Conservation (phyloP, 1,140 invertebrate genomes). For the Palaemon carinicauda region DNA sequence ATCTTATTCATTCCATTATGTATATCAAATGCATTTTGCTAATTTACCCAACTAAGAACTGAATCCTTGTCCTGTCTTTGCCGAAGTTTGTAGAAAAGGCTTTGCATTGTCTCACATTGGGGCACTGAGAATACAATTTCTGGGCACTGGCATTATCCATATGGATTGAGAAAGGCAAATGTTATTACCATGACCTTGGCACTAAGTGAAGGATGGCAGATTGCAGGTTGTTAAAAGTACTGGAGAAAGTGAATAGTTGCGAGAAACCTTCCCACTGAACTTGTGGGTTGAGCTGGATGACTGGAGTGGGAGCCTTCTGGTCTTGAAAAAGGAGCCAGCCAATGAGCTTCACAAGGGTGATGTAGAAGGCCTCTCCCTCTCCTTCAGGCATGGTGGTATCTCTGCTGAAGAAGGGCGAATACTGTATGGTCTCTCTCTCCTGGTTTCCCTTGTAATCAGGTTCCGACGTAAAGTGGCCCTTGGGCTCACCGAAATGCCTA, state of each 20-base stretch:
- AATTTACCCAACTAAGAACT: too few relatives aligned
- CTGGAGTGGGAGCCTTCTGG: constrained; percentile 9
- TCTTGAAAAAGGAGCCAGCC: neutral
- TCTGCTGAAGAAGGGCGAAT: neutral
- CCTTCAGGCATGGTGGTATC: neutral
- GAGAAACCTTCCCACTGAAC: neutral
- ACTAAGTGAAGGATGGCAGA: neutral
- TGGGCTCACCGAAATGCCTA: too few relatives aligned
- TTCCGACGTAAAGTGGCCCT: too few relatives aligned
- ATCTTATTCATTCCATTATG: too few relatives aligned
- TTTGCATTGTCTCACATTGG: neutral
- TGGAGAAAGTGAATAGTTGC: neutral
- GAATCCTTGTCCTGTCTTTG: too few relatives aligned
- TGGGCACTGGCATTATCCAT: neutral
- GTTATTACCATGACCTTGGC: constrained; percentile 25
- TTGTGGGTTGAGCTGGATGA: constrained; percentile 11
- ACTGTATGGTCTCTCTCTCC: neutral
- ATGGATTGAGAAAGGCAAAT: neutral
- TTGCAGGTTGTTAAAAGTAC: neutral
- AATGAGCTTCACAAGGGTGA: constrained; percentile 37
- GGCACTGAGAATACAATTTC: neutral
- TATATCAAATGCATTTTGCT: too few relatives aligned
- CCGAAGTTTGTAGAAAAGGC: too few relatives aligned
- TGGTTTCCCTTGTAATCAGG: neutral
- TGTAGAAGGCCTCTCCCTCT: constrained; percentile 37